These are phyloP conservation scores for Sinocyclocheilus maitianheensis DNA, from an alignment of 2,113 vertebrate species.

Conservation along the genomic window DNA sequence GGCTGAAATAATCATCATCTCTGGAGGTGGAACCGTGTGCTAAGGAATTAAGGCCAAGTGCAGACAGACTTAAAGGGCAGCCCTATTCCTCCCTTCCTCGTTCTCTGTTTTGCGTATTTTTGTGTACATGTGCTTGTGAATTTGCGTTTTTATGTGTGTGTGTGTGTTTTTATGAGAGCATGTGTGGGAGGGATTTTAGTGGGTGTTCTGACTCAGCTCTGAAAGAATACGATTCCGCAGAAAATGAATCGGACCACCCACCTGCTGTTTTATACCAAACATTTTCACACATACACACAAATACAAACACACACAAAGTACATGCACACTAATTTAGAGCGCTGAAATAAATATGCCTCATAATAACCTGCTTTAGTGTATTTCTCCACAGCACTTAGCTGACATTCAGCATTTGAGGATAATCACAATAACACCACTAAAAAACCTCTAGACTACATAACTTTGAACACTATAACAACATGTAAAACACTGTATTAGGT, in stretches of 20 bases:
- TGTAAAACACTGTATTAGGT: not conserved
- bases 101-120: conserved; percentile 32
- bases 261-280: conserved; percentile 38
- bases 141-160: conserved; percentile 31
- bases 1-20: conserved; percentile 5
- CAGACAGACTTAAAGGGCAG: conserved; percentile 27
- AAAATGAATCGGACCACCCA: conserved; percentile 47
- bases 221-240: conserved; percentile 44
- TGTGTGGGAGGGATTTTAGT: conserved; percentile 42
- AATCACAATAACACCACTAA: not conserved
- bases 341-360: not conserved
- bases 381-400: not conserved
- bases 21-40: conserved; percentile 9
- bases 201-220: conserved; percentile 51
- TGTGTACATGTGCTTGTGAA: conserved; percentile 24
- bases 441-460: not conserved
- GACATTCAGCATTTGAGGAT: not conserved
- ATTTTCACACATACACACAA: not conserved
- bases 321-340: not conserved
- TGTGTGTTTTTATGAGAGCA: conserved; percentile 36
- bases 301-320: not conserved
- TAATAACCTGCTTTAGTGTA: not conserved
- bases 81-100: conserved; percentile 8
- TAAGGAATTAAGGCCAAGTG: conserved; percentile 28
- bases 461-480: not conserved